A percentile compares a stretch with the other conserved stretches of the same genome.
phyloP scores from a whole-genome alignment of 2,888 invertebrate species.

The Mesorhabditis sp. region DNA sequence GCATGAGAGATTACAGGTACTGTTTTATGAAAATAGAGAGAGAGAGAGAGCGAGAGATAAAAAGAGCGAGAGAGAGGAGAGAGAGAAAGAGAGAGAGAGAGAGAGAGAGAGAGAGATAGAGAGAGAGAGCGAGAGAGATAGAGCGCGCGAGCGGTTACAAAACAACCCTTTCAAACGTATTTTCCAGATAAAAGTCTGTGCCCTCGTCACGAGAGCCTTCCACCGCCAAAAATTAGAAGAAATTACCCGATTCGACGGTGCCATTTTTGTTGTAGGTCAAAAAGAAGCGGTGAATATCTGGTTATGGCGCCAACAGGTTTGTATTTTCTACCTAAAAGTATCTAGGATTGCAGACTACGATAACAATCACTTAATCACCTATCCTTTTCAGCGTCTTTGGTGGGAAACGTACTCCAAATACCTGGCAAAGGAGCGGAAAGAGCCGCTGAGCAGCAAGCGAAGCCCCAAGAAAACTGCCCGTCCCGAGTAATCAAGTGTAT shows the following conservation, averaged over 20 bases:
- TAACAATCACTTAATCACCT: too few relatives aligned
- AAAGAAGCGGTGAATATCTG: conserved; percentile 51
- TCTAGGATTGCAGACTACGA: too few relatives aligned
- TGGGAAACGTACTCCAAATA: background rate
- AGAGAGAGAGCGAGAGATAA: too few relatives aligned
- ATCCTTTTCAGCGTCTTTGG: background rate
- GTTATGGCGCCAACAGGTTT: conserved; percentile 52
- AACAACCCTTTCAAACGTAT: background rate
- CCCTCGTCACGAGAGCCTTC: conserved; percentile 32
- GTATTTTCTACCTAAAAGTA: background rate
- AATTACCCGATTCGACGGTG: conserved; percentile 50
- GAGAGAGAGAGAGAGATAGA: too few relatives aligned
- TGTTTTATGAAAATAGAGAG: too few relatives aligned
- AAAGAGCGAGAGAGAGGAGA: too few relatives aligned
- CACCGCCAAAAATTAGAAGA: conserved; percentile 42
- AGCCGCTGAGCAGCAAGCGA: background rate
- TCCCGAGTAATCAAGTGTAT: too few relatives aligned
- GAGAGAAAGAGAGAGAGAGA: too few relatives aligned
- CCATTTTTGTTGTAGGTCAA: conserved; percentile 47
- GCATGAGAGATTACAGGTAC: conserved; percentile 48
- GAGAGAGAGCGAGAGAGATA: too few relatives aligned
- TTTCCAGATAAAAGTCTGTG: conserved; percentile 25
- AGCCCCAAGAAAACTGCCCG: background rate
- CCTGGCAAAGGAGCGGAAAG: background rate
- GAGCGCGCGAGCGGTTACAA: too few relatives aligned